These are phyloP conservation scores for Naja naja DNA, from an alignment of 2,113 vertebrate genomes.

Conservation along the genomic window DNA sequence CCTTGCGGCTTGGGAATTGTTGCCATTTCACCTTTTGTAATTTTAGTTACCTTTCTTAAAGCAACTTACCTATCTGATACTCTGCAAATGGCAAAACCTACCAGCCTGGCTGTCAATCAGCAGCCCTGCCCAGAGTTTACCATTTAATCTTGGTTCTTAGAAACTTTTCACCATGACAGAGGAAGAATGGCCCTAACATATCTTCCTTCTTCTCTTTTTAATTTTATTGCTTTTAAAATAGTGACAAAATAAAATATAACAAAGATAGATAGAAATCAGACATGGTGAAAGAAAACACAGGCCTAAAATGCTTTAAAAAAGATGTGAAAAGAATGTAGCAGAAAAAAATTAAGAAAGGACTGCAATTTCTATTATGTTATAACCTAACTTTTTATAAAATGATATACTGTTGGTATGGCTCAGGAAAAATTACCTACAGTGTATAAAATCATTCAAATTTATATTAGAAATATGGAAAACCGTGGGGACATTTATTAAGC, in stretches of 20 bases:
- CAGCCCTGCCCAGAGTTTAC: not conserved
- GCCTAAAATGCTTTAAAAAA: not conserved
- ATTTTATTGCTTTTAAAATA: not conserved
- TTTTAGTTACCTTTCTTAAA: slow-evolving; percentile 11
- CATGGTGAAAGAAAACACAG: not conserved
- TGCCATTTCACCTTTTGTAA: not conserved
- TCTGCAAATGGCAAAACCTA: fast-evolving
- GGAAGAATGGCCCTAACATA: not conserved
- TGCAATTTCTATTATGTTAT: not conserved
- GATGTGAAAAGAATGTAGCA: not conserved
- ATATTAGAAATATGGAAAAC: not conserved
- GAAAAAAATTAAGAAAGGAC: not conserved
- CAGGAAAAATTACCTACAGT: not conserved
- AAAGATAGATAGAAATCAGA: not conserved
- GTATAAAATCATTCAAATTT: not conserved
- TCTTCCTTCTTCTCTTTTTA: not conserved
- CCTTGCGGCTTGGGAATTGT: slow-evolving; percentile 15
- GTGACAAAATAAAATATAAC: not conserved
- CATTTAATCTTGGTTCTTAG: not conserved
- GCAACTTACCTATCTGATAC: slow-evolving; percentile 5
- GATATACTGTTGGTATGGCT: not conserved
- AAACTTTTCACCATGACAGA: not conserved
- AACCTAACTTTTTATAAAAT: not conserved
- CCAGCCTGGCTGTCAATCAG: not conserved
- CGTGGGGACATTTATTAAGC: not conserved